phyloP scores from a whole-genome alignment of 2,113 vertebrate genomes.

The Lamprologus ornatipinnis region DNA sequence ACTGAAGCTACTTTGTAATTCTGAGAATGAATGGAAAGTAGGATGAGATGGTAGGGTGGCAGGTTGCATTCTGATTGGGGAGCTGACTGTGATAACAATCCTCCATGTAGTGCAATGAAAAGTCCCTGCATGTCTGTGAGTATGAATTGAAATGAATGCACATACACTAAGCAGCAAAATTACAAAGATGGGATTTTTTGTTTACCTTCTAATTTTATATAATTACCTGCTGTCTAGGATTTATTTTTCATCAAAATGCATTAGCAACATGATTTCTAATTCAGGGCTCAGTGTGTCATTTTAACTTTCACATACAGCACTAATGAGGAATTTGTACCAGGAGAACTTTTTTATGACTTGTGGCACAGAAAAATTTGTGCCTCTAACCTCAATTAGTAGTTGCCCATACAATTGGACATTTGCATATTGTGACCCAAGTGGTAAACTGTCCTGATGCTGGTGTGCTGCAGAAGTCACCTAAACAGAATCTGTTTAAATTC shows the following conservation, averaged over 20 bases:
- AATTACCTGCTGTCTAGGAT: constrained; percentile 7
- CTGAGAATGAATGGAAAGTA: constrained; percentile 26
- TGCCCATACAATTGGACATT: background rate
- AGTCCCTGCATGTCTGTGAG: background rate
- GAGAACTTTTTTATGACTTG: background rate
- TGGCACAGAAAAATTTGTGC: background rate
- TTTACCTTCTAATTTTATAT: constrained; percentile 29
- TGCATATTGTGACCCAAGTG: background rate
- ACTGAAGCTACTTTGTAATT: constrained; percentile 25
- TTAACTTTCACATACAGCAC: background rate
- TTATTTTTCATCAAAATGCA: background rate
- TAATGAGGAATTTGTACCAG: background rate
- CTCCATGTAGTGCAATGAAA: background rate
- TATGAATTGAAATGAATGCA: background rate
- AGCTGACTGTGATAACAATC: constrained; percentile 20
- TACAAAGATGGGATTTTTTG: background rate
- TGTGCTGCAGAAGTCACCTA: background rate
- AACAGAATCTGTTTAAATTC: background rate
- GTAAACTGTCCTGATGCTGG: background rate
- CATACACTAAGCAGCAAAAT: constrained; percentile 19
- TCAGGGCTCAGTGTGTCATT: background rate
- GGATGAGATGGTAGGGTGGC: background rate
- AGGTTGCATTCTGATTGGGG: constrained; percentile 22
- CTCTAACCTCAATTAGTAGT: background rate
- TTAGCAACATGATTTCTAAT: constrained; percentile 3